Evolutionary conservation across 2,888 invertebrate genomes (phyloP).

Genomic region (Drosophila nr. perissopoda): DNA sequence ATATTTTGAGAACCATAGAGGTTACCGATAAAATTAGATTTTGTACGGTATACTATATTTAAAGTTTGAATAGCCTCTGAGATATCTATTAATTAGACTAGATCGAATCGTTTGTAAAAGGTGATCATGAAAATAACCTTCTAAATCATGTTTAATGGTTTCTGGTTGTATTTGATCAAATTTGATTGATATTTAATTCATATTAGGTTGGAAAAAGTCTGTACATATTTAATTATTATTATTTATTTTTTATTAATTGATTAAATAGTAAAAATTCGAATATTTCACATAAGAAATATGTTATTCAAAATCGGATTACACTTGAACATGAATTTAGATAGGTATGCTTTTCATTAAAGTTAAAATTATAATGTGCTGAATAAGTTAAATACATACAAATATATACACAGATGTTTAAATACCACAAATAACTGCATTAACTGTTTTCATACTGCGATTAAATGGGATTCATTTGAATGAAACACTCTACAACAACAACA

Average conservation of each 20-base stretch:
- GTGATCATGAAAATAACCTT: neutral
- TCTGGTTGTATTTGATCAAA: neutral
- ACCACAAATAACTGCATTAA: neutral
- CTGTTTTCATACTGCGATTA: neutral
- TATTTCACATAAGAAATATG: neutral
- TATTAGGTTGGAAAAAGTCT: neutral
- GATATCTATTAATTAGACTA: neutral
- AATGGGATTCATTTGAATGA: neutral
- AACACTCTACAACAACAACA: neutral
- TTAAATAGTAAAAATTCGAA: neutral
- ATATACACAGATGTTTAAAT: neutral
- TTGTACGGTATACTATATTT: neutral
- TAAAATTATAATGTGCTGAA: neutral
- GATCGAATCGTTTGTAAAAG: neutral
- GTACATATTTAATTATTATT: neutral
- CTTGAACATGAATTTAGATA: neutral
- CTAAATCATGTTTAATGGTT: neutral
- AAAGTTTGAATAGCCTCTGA: neutral
- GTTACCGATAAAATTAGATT: neutral
- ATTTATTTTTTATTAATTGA: neutral
- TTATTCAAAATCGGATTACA: neutral
- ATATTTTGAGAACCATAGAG: neutral
- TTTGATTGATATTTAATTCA: neutral
- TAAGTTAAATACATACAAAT: neutral
- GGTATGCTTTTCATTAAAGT: neutral